These are phyloP conservation scores for Drosophila lini DNA, from an alignment of 1,140 invertebrate species.

Conservation along the genomic window DNA sequence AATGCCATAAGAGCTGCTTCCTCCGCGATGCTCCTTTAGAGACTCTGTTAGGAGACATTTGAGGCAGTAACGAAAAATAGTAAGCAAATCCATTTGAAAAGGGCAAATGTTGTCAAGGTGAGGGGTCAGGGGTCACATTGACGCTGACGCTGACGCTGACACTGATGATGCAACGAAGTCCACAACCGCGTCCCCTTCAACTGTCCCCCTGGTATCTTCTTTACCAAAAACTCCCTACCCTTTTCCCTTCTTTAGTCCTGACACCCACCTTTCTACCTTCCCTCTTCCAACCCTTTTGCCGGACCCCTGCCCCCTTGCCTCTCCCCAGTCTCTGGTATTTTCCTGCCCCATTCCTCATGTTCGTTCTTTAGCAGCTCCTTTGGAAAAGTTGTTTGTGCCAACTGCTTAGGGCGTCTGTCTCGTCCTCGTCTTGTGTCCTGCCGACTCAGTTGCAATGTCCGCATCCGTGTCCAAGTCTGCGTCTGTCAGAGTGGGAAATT, in stretches of 20 bases:
- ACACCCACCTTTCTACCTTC: background rate
- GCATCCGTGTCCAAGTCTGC: slow-evolving; percentile 14
- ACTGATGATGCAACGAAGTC: slow-evolving; percentile 59
- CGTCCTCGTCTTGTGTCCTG: slow-evolving; percentile 7
- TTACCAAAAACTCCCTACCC: background rate
- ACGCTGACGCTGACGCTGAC: slow-evolving; percentile 24
- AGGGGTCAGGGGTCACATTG: slow-evolving; percentile 16
- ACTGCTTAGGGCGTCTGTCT: slow-evolving; percentile 37
- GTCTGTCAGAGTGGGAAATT: slow-evolving; percentile 68
- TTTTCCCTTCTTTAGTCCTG: background rate
- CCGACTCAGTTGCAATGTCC: background rate
- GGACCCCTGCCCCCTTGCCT: background rate
- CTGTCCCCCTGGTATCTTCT: background rate
- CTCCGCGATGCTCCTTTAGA: background rate
- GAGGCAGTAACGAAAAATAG: background rate
- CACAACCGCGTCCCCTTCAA: slow-evolving; percentile 1
- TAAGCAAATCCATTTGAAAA: slow-evolving; percentile 17
- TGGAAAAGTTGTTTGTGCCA: slow-evolving; percentile 64
- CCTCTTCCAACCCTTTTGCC: background rate
- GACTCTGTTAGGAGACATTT: slow-evolving; percentile 2
- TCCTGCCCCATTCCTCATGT: background rate
- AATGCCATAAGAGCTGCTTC: slow-evolving; percentile 1
- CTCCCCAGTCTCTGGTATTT: background rate
- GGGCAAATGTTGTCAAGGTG: slow-evolving; percentile 10
- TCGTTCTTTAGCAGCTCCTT: background rate